phyloP scores from a whole-genome alignment of 2,797 vertebrate genomes.

The Sebastes vulpes region DNA sequence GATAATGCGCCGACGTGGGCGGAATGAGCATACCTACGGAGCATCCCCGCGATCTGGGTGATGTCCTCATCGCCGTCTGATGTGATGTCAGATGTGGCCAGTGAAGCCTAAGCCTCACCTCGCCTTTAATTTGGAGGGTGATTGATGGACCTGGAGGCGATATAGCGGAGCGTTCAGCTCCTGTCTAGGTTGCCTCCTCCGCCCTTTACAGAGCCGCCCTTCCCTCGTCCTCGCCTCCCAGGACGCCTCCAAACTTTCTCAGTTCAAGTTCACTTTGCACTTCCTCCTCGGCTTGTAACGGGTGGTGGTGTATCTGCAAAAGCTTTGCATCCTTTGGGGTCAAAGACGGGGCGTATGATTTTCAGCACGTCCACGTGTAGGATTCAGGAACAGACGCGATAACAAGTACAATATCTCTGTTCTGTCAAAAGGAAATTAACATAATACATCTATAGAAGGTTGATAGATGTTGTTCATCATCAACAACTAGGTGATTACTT shows the following conservation, averaged over 20 bases:
- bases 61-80: constrained; percentile 65
- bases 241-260: constrained; percentile 51
- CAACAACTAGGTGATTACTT: not conserved
- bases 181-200: constrained; percentile 44
- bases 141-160: constrained; percentile 82
- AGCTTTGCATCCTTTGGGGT: not conserved
- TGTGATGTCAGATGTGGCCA: constrained; percentile 55
- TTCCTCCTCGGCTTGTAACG: constrained; percentile 1
- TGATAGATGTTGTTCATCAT: not conserved
- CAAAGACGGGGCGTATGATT: not conserved
- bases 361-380: not conserved
- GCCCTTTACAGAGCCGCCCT: constrained; percentile 11
- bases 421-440: not conserved
- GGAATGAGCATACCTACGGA: constrained; percentile 69
- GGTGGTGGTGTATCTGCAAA: not conserved
- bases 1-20: constrained; percentile 76
- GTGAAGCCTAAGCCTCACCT: constrained; percentile 58
- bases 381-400: not conserved
- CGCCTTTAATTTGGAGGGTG: constrained; percentile 70
- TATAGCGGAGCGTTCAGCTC: constrained; percentile 44
- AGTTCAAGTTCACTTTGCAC: constrained; percentile 63
- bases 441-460: not conserved
- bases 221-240: constrained; percentile 45
- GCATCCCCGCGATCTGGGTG: constrained; percentile 49
- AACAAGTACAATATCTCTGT: not conserved